These are phyloP conservation scores for Coluber constrictor DNA, from an alignment of 2,797 vertebrate genomes.

Conservation along the genomic window DNA sequence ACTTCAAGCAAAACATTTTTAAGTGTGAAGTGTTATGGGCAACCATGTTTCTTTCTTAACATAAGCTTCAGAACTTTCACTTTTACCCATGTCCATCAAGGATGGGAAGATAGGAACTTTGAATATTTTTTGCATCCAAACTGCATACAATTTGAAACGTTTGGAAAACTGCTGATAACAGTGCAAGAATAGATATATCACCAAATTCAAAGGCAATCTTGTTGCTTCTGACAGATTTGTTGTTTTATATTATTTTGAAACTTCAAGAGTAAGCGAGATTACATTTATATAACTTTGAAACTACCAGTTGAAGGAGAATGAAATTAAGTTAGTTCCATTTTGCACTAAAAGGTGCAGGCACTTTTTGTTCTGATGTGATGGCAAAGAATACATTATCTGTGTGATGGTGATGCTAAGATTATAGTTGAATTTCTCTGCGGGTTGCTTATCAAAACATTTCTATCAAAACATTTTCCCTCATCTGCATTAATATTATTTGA, in stretches of 20 bases:
- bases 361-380: constrained; percentile 20
- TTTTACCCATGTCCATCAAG: not conserved
- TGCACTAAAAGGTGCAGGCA: constrained; percentile 47
- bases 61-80: not conserved
- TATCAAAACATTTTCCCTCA: not conserved
- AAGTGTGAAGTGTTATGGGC: not conserved
- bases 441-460: constrained; percentile 29
- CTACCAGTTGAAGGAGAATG: constrained; percentile 50
- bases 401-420: constrained; percentile 12
- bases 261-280: constrained; percentile 46
- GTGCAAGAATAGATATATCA: not conserved
- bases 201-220: constrained; percentile 40
- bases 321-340: constrained; percentile 51
- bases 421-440: constrained; percentile 43
- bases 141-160: constrained; percentile 33
- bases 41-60: not conserved
- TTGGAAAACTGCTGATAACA: constrained; percentile 43
- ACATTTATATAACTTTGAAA: constrained; percentile 56
- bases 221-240: constrained; percentile 57
- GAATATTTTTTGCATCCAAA: constrained; percentile 10
- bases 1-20: not conserved
- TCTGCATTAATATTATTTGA: constrained; percentile 31
- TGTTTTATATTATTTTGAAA: constrained; percentile 58
- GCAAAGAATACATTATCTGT: not conserved
- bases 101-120: not conserved